A percentile compares a stretch with the other conserved stretches of the same genome.
Conservation (phyloP, 2,888 invertebrate species). For the Acanthosepion esculentum region DNA sequence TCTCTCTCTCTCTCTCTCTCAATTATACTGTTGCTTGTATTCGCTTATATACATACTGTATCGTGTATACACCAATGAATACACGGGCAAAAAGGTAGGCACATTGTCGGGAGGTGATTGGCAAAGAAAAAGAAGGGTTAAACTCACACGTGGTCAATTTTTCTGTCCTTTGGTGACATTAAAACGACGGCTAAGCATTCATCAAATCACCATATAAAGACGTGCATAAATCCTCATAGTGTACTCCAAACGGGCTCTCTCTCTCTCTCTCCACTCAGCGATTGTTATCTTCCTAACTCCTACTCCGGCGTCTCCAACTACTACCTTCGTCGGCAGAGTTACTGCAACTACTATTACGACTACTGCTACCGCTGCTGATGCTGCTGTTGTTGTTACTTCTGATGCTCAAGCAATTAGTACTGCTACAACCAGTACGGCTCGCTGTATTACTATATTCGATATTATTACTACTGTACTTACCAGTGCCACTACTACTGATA, state of each 20-base stretch:
- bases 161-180: slow-evolving; percentile 9
- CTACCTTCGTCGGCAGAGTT: background rate
- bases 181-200: background rate
- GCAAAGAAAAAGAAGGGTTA: background rate
- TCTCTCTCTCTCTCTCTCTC: background rate
- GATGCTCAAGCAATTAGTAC: slow-evolving; percentile 6
- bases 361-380: background rate
- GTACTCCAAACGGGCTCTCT: slow-evolving; percentile 17
- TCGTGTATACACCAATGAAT: background rate
- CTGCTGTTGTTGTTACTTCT: background rate
- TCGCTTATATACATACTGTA: background rate
- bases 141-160: slow-evolving; percentile 12
- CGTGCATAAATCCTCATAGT: background rate
- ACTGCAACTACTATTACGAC: background rate
- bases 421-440: background rate
- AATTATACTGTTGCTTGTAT: background rate
- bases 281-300: slow-evolving; percentile 8
- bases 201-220: slow-evolving; percentile 33
- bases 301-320: slow-evolving; percentile 20
- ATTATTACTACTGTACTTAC: background rate
- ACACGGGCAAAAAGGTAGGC: background rate
- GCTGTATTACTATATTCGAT: background rate
- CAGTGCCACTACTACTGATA: background rate
- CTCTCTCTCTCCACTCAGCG: background rate
- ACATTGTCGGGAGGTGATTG: background rate